Conservation (phyloP, 1,140 invertebrate species). For the Camponotus floridanus region DNA sequence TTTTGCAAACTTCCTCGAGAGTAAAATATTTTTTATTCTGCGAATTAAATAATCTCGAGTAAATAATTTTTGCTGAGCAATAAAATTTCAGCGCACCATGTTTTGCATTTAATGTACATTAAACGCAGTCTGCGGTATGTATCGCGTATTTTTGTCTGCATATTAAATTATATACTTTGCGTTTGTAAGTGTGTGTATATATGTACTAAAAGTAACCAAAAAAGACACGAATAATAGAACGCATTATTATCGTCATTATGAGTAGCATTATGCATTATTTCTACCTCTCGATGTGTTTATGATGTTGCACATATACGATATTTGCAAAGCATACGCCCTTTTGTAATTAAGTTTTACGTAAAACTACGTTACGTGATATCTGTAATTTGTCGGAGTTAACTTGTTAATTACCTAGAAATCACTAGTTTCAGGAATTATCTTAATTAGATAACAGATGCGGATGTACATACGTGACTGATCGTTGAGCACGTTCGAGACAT, state of each 20-base stretch:
- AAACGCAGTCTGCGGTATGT: conserved; percentile 28
- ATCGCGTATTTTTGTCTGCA: conserved; percentile 22
- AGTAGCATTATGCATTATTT: conserved; percentile 20
- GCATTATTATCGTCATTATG: conserved; percentile 44
- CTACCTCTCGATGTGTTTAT: conserved; percentile 49
- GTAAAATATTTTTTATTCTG: background rate
- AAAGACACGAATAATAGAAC: conserved; percentile 12
- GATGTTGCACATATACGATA: background rate
- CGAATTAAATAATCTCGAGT: conserved; percentile 27
- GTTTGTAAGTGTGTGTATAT: too few relatives aligned
- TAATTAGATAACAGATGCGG: background rate
- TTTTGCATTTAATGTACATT: conserved; percentile 49
- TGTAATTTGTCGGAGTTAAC: conserved; percentile 29
- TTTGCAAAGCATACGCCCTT: background rate
- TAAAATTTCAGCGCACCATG: conserved; percentile 36
- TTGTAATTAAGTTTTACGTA: conserved; percentile 15
- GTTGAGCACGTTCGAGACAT: background rate
- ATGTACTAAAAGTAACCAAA: background rate
- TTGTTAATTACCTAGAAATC: conserved; percentile 11
- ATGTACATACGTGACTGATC: background rate
- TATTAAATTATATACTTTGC: conserved; percentile 31
- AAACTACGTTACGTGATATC: conserved; percentile 6
- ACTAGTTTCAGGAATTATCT: conserved; percentile 6
- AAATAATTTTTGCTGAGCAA: conserved; percentile 18
- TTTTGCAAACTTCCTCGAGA: background rate